Base-by-base conservation (phyloP, 64 coral and sea anemone species). In the Montipora efflorescens region DNA sequence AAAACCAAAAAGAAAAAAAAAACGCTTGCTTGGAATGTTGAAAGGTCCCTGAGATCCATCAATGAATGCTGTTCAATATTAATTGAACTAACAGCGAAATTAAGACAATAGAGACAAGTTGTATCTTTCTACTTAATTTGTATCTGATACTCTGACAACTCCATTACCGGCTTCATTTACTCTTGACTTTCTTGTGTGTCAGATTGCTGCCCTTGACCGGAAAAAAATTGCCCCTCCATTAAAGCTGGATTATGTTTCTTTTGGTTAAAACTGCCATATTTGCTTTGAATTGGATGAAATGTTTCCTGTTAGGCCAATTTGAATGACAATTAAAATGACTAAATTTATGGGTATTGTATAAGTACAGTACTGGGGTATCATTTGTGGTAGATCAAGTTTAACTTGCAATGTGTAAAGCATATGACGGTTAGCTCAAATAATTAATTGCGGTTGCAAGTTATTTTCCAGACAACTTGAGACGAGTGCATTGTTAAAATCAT, bases 191-290 rank as follows among this genome's bases (percentile, higher is more conserved):
- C 25, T 71, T 21, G 36, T 36, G 36, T 36, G 68, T 71, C 68
- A 19, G 44, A n/a, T 49, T 18, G 16, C 76, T 49, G 76, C 76
- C 76, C 76, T 76, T 76, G 43, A 78, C 76, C 76, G 76, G 76
- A 78, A 78, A 47, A 78, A 14, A 18, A 18, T 3, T 78, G 76
- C 76, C 76, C 44, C 76, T 49, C 45, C 76, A 78, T 78, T 78
- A 19, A 78, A 50, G 13, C 49, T 78, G 15, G 44, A 78, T 78
- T 78, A 78, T 78, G 47, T 78, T 78, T 78, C 76, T 19, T 47
- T 8, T 18, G 47, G 76, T 78, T 78, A 49, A 46, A 78, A 49
- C 76, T 78, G 18, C 46, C 16, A 78, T 48, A 48, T 78, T 78
- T 78, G 76, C 76, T 78, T 48, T 78, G 1, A 50, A 78, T 47